A percentile compares a stretch with the other conserved stretches of the same genome.
These are phyloP conservation scores for Bolinopsis microptera DNA, from an alignment of 37 sponge, comb jelly and placozoan species.

Conservation along the genomic window DNA sequence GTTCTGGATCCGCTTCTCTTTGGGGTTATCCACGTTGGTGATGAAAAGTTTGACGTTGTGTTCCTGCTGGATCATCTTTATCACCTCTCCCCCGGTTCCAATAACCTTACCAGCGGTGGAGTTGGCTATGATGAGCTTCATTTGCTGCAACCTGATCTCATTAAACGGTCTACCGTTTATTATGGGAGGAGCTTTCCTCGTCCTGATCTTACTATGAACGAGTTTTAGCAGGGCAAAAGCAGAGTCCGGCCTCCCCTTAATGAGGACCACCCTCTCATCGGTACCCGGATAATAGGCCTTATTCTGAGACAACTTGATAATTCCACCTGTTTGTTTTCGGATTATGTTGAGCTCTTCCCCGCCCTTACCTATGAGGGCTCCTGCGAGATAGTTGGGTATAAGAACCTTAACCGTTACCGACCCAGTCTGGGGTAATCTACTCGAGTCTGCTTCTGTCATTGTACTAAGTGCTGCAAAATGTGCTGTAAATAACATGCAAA, in stretches of 20 bases:
- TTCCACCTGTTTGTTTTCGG: conserved; percentile 59
- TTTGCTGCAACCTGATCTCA: conserved; percentile 50
- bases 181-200: conserved; percentile 62
- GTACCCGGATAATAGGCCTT: conserved; percentile 60
- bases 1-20: conserved; percentile 59
- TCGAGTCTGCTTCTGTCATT: conserved; percentile 65
- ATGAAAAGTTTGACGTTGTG: conserved; percentile 65
- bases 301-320: conserved; percentile 64
- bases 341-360: conserved; percentile 65
- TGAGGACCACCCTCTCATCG: conserved; percentile 49
- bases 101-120: conserved; percentile 55
- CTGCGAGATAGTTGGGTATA: conserved; percentile 67
- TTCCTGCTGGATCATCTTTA: conserved; percentile 65
- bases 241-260: conserved; percentile 59
- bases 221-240: conserved; percentile 52
- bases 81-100: conserved; percentile 56
- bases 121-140: conserved; percentile 65
- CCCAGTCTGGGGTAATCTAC: conserved; percentile 57
- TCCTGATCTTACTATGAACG: conserved; percentile 61
- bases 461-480: conserved; percentile 53
- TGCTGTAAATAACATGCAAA: conserved; percentile 62
- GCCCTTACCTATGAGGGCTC: conserved; percentile 64
- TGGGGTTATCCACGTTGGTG: conserved; percentile 65
- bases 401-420: conserved; percentile 63
- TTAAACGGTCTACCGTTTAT: conserved; percentile 59